These are phyloP conservation scores for Chiridota heheva DNA, from an alignment of 35 echinoderm and acorn worm species.

Conservation along the genomic window DNA sequence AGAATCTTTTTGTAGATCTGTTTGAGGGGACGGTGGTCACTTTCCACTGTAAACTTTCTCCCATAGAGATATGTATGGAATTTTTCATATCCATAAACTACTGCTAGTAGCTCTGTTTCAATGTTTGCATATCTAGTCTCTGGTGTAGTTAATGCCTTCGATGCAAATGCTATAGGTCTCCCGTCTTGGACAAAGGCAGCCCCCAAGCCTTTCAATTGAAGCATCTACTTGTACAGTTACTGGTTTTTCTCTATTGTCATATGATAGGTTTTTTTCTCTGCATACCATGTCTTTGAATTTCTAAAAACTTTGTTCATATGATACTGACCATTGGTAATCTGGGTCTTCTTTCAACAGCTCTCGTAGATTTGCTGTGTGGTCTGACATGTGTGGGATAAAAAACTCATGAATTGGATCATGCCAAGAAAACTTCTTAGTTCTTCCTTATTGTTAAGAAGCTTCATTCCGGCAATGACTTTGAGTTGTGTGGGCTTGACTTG, in stretches of 20 bases:
- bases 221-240: conserved; percentile 35
- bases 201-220: conserved; percentile 30
- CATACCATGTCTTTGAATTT: not conserved
- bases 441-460: no score
- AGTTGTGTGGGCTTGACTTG: no score
- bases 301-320: not conserved
- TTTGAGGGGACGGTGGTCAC: conserved; percentile 56
- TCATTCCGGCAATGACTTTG: no score
- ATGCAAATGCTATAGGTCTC: conserved; percentile 41
- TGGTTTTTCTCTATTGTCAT: conserved; percentile 31
- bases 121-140: conserved; percentile 46
- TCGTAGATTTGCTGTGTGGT: not conserved
- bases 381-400: conserved; percentile 11
- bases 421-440: conserved; percentile 26
- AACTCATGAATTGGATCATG: not conserved
- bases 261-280: conserved; percentile 1
- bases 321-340: not conserved
- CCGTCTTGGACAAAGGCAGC: conserved; percentile 42
- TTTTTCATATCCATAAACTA: conserved; percentile 34
- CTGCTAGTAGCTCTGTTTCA: conserved; percentile 28
- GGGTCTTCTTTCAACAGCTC: conserved; percentile 2
- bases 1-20: conserved; percentile 32
- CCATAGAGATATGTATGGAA: conserved; percentile 40
- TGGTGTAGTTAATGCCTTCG: conserved; percentile 25
- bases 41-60: conserved; percentile 44